These are phyloP conservation scores for Falco naumanni DNA, from an alignment of 2,797 vertebrate genomes.

Conservation along the genomic window DNA sequence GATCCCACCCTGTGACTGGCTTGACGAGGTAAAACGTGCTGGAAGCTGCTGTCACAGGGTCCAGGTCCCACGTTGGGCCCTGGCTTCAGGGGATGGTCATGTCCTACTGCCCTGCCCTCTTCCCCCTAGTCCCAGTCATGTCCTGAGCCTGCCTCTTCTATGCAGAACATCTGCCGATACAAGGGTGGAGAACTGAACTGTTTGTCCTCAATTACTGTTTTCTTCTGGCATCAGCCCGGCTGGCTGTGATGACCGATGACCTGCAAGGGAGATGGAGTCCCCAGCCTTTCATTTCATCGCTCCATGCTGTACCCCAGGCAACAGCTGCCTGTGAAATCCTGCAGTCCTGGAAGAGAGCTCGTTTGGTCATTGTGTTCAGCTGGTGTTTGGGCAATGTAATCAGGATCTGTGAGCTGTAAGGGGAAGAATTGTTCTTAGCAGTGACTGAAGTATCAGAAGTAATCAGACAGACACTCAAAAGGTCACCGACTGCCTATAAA, in stretches of 20 bases:
- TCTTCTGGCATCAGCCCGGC: background rate
- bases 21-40: background rate
- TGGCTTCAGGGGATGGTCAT: background rate
- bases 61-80: accelerated
- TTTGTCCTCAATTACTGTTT: background rate
- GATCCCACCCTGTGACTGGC: accelerated
- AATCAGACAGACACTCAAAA: accelerated
- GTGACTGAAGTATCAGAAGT: background rate
- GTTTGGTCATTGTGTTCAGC: background rate
- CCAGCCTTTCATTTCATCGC: background rate
- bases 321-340: background rate
- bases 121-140: background rate
- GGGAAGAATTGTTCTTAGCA: background rate
- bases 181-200: too few relatives aligned
- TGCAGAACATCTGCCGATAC: background rate
- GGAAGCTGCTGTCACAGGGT: background rate
- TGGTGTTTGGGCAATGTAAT: accelerated
- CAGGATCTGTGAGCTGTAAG: background rate
- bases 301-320: background rate
- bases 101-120: background rate
- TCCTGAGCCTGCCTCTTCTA: background rate
- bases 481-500: background rate
- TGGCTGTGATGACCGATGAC: background rate
- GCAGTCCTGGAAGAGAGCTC: background rate
- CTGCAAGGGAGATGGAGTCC: background rate